Evolutionary conservation across 2,888 invertebrate genomes (phyloP), one percentile per base, ranked within the genome.

Genomic region (Cistogaster globosa): DNA sequence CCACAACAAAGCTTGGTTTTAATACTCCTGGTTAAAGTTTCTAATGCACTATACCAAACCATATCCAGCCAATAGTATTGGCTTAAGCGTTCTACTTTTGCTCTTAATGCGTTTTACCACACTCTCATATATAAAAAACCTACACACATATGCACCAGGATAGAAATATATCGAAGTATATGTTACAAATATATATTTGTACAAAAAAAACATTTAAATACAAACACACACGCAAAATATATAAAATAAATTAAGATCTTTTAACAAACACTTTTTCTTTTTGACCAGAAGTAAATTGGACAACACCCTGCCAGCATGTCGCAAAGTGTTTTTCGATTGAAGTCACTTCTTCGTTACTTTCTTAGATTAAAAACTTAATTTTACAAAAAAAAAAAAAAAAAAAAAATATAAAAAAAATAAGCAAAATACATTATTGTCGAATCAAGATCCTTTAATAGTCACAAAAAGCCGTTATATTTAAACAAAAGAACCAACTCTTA

Each of bases 1-100:
- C 81, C 81, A 75, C 84, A 84, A 71, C 75, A 74, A 84, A 76
- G 75, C 71, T 71, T 55, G 82, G 79, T 69, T 84, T 65, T 75
- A 78, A 84, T 72, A 75, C 82, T 72, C 65, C 63, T 63, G 82
- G 82, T 82, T 84, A 63, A 65, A 72, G 76, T 79, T 79, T 79
- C 78, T 84, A 84, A 83, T 77, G 84, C 72, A 84, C 67, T 82
- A 26, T 18, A 74, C 51, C 77, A 69, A 85, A 82, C 51, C 82
- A 42, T 53, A 78, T 14, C 84, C 57, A 75, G 67, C 60, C 67
- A 80, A 62, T 69, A 74, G 62, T 76, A 72, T 67, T 38, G 72
- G 68, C 76, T 45, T 22, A 32, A 68, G 36, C 65, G 63, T 76
- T 82, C 82, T 76, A 58, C 69, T 68, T 71, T 14, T 53, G 42